Percentiles rank a stretch among this genome's conserved stretches.
phyloP scores from a whole-genome alignment of 2,797 vertebrate species.

The Oreortyx pictus region DNA sequence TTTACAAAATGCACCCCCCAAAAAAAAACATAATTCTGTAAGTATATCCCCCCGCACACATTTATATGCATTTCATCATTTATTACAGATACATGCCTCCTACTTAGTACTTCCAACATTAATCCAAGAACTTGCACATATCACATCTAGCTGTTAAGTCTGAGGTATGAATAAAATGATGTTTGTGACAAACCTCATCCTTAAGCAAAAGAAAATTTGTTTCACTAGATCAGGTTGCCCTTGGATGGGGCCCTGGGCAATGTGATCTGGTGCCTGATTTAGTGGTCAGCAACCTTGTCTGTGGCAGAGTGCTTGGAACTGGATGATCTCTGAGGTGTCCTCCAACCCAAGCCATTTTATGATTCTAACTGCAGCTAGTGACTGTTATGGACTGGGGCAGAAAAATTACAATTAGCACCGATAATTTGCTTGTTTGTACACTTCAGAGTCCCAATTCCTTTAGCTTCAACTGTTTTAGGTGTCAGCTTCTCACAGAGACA shows the following conservation, averaged over 20 bases:
- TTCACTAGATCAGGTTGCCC: background rate
- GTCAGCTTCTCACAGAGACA: background rate
- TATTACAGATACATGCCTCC: accelerated
- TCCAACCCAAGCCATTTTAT: too few species aligned
- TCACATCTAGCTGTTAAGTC: background rate
- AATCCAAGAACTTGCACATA: background rate
- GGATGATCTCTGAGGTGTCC: too few species aligned
- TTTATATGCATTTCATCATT: accelerated
- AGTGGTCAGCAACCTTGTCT: too few species aligned
- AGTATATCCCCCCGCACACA: too few species aligned
- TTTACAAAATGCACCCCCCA: background rate
- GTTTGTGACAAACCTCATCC: background rate
- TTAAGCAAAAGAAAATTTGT: background rate
- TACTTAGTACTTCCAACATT: background rate
- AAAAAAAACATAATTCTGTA: background rate
- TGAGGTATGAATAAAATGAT: background rate
- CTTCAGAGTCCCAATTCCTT: background rate
- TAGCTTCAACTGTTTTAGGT: background rate
- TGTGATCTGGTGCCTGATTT: too few species aligned
- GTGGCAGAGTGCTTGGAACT: too few species aligned
- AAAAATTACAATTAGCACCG: background rate
- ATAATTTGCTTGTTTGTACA: background rate
- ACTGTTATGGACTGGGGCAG: background rate
- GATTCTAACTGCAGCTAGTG: accelerated
- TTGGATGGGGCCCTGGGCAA: too few species aligned